Evolutionary conservation across 2,797 vertebrate genomes (phyloP), one percentile per base, ranked within the genome.

Genomic region (Galago senegalensis): DNA sequence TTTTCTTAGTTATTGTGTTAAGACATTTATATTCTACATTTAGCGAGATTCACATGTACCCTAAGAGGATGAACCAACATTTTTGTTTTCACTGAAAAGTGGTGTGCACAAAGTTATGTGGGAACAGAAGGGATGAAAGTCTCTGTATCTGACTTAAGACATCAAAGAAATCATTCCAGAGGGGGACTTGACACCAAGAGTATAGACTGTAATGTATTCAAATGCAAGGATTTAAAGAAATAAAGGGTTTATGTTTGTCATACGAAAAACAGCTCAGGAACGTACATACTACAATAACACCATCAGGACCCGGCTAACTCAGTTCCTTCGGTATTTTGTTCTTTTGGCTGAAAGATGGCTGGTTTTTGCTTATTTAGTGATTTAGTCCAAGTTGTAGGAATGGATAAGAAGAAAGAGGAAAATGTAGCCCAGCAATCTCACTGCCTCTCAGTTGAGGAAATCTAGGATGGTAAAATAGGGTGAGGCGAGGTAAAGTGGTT

Each of bases 161-260:
- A 61, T 77, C 60, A 67, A 89, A 40, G 17, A 87, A 84, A 34
- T 79, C 70, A 82, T 85, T 27, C 67, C n/a, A 73, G 34, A 85
- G 16, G 0, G 27, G 6, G 17, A 72, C 29, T 27, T 87, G 67
- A 93, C 72, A 43, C 85, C 63, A 95, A 95, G 25, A 73, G 10
- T 25, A 84, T 61, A 53, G 76, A 72, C 9, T 1, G 43, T 27
- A 37, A 87, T 84, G 2, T 11, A 31, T 63, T 80, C 67, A 53
- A 82, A 69, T 87, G 18, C 21, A 81, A 95, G 58, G 46, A 18
- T 14, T 96, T 77, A 53, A 58, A 84, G 70, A 58, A 81, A 5
- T 79, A 82, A 90, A 11, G 23, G 2, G 21, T 91, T 94, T 65
- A 18, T 65, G 34, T 70, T 89, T 25, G 53, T 83, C 9, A 31